Evolutionary conservation across 2,113 vertebrate species (phyloP).

Genomic region (Hassar affinis): DNA sequence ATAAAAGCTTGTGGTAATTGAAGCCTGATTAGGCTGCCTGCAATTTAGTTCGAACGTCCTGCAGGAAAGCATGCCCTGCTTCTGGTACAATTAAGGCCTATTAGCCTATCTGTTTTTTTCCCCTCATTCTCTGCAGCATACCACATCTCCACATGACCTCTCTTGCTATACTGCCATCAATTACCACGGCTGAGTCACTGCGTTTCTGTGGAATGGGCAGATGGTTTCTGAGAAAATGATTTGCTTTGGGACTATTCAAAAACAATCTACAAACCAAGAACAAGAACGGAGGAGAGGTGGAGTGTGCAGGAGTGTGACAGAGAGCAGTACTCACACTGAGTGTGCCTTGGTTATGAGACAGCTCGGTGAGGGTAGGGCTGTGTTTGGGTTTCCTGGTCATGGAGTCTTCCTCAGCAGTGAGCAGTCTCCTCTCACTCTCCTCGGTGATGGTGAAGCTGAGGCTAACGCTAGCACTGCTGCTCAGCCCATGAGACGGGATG

Average conservation of each 20-base stretch:
- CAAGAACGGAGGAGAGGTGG: background rate
- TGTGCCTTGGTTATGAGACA: slow-evolving; percentile 77
- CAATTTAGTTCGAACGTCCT: slow-evolving; percentile 17
- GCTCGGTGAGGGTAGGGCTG: slow-evolving; percentile 74
- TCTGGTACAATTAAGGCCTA: slow-evolving; percentile 11
- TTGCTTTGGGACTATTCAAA: background rate
- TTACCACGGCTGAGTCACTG: slow-evolving; percentile 41
- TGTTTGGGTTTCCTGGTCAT: slow-evolving; percentile 81
- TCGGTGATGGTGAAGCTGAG: slow-evolving; percentile 63
- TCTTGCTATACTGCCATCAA: slow-evolving; percentile 22
- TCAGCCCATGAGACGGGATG: slow-evolving; percentile 75
- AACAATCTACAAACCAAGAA: background rate
- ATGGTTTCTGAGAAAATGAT: background rate
- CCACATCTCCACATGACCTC: background rate
- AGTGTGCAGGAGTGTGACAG: background rate
- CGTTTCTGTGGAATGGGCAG: background rate
- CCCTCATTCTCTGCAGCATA: background rate
- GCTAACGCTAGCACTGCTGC: slow-evolving; percentile 62
- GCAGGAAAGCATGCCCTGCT: slow-evolving; percentile 12
- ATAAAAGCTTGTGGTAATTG: slow-evolving; percentile 34
- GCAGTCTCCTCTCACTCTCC: slow-evolving; percentile 68
- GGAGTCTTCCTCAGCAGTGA: slow-evolving; percentile 64
- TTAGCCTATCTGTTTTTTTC: slow-evolving; percentile 10
- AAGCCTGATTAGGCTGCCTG: slow-evolving; percentile 29
- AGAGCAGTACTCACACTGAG: slow-evolving; percentile 76